Evolutionary conservation across 2,797 vertebrate species (phyloP), one percentile per base, ranked within the genome.

Genomic region (Echeneis naucrates): DNA sequence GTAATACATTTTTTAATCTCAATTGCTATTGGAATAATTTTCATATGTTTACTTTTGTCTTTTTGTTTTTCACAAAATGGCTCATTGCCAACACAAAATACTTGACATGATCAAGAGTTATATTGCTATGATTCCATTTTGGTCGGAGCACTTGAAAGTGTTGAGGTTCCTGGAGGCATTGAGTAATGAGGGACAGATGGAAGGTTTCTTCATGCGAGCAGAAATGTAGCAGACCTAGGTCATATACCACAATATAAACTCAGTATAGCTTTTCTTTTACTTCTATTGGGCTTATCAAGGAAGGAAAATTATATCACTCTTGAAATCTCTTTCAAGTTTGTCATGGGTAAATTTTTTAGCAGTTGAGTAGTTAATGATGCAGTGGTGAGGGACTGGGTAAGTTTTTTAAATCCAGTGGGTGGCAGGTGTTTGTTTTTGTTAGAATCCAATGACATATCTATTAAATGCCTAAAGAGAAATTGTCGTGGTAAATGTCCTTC

Each of bases 391-490:
- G 62, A 75, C 55, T 32, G 21, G 35, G 45, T 67, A n/a, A 67
- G 45, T 61, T 37, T 35, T 69, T 1, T 38, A 53, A 48, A 26
- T 38, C 23, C 24, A 38, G 0, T 13, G 35, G 17, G 8, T 56
- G 59, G 44, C 51, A 27, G 55, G 44, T 81, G 44, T 81, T 62
- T 63, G 35, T 59, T 50, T 45, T 45, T 23, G 33, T 47, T 5
- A 2, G 8, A 74, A 37, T 56, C 52, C 32, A 45, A 58, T 30
- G 45, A 35, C 10, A 45, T 23, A 44, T 71, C 2, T 50, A 12
- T 57, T n/a, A 45, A 2, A 72, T 2, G 16, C 11, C 23, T 27
- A 30, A 11, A 45, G 17, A 66, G 58, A 30, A 0, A 48, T 8
- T 47, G 32, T n/a, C 27, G 38, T 0, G 21, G 35, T 37, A 30